Percentiles rank a stretch among this genome's conserved stretches.
phyloP scores from a whole-genome alignment of 2,797 vertebrate genomes.

The Crossoptilon crossoptilon region DNA sequence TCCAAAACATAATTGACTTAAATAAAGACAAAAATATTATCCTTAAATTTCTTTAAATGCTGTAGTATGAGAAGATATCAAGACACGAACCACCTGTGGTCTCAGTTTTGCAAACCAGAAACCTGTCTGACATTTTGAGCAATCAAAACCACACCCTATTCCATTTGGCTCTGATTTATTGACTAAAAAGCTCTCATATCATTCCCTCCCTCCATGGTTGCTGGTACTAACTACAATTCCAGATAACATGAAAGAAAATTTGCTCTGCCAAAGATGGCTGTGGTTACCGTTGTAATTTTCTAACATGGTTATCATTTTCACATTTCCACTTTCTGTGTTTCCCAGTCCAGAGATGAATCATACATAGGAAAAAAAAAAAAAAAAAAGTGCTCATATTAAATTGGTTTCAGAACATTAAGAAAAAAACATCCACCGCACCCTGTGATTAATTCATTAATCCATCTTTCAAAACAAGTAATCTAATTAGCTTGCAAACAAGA shows the following conservation, averaged over 20 bases:
- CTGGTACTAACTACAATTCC: background rate
- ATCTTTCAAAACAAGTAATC: slow-evolving; percentile 56
- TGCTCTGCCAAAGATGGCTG: background rate
- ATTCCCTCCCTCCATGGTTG: background rate
- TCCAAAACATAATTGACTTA: background rate
- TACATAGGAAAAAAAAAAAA: background rate
- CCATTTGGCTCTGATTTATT: slow-evolving; percentile 23
- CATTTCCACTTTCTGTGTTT: slow-evolving; percentile 4
- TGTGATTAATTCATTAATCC: slow-evolving; percentile 60
- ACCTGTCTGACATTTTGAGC: background rate
- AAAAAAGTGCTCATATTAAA: background rate
- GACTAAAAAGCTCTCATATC: background rate
- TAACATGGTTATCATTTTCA: background rate
- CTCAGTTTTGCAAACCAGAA: slow-evolving; percentile 37
- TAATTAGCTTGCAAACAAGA: slow-evolving; percentile 66
- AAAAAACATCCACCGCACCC: slow-evolving; percentile 27
- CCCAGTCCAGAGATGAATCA: slow-evolving; percentile 43
- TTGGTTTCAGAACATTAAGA: slow-evolving; percentile 7
- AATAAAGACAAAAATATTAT: background rate
- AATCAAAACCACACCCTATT: slow-evolving; percentile 25
- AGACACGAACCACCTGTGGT: background rate
- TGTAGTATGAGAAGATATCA: background rate
- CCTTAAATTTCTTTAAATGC: background rate
- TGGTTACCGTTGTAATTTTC: background rate
- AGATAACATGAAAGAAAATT: background rate